phyloP scores from a whole-genome alignment of 2,797 vertebrate species.

The Spondyliosoma cantharus region DNA sequence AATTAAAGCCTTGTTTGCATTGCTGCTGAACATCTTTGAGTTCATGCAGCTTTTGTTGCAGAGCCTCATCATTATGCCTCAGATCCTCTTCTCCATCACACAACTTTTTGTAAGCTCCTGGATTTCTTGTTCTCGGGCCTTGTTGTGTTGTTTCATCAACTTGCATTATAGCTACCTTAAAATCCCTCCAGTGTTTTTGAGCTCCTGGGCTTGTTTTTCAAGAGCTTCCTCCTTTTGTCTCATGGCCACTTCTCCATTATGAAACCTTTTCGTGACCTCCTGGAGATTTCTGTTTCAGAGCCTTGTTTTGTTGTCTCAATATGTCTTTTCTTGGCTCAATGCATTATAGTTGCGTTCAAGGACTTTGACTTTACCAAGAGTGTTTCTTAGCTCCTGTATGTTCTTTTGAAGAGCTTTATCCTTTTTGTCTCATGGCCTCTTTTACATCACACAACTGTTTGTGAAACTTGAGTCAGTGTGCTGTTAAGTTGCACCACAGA shows the following conservation, averaged over 20 bases:
- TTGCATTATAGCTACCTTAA: too few species aligned
- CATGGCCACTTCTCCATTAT: not conserved
- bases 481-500: too few species aligned
- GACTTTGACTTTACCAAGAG: not conserved
- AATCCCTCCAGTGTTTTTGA: not conserved
- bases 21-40: not conserved
- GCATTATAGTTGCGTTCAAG: not conserved
- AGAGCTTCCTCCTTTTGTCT: not conserved
- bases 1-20: too few species aligned
- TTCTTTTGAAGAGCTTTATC: not conserved
- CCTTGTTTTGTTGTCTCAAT: not conserved
- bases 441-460: not conserved
- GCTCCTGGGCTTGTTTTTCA: not conserved
- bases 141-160: not conserved
- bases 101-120: not conserved
- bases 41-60: not conserved
- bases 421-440: not conserved
- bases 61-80: not conserved
- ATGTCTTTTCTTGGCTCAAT: too few species aligned
- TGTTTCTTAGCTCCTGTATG: rapidly evolving
- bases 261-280: not conserved
- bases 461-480: not conserved
- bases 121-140: not conserved
- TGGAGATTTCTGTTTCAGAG: not conserved
- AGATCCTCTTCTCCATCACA: not conserved